phyloP scores from a whole-genome alignment of 2,797 vertebrate genomes.

The Ptychadena robeensis region DNA sequence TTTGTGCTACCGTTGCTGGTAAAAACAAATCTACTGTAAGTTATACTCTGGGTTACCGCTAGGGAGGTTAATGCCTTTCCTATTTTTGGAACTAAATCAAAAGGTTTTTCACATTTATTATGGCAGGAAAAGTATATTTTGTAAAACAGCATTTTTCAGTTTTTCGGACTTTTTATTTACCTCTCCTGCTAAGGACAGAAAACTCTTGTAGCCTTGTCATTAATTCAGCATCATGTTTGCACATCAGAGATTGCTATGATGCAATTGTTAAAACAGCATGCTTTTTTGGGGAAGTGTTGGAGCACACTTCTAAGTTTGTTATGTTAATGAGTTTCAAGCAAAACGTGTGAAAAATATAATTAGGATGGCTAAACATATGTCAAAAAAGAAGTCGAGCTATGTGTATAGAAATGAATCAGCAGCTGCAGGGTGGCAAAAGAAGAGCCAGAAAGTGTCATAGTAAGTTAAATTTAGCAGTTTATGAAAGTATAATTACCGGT shows the following conservation, averaged over 20 bases:
- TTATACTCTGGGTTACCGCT: too few relatives aligned
- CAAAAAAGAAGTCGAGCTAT: not conserved
- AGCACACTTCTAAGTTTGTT: conserved; percentile 2
- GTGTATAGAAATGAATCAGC: not conserved
- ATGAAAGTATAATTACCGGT: not conserved
- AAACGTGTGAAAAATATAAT: conserved; percentile 19
- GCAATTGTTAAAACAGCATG: conserved; percentile 17
- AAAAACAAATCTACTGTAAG: too few relatives aligned
- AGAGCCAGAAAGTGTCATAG: not conserved
- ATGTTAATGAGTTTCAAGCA: not conserved
- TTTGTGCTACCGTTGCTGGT: too few relatives aligned
- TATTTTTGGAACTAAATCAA: too few relatives aligned
- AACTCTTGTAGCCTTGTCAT: not conserved
- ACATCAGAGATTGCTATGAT: not conserved
- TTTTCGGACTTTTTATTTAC: not conserved
- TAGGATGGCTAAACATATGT: not conserved
- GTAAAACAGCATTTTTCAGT: not conserved
- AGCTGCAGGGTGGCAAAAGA: not conserved
- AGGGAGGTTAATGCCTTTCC: too few relatives aligned
- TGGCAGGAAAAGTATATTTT: not conserved
- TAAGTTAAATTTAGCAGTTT: not conserved
- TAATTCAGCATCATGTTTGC: not conserved
- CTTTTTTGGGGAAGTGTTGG: conserved; percentile 13
- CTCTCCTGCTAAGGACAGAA: not conserved
- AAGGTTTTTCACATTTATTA: not conserved